Conservation (phyloP, 2,113 vertebrate species). For the Alethe castanea region DNA sequence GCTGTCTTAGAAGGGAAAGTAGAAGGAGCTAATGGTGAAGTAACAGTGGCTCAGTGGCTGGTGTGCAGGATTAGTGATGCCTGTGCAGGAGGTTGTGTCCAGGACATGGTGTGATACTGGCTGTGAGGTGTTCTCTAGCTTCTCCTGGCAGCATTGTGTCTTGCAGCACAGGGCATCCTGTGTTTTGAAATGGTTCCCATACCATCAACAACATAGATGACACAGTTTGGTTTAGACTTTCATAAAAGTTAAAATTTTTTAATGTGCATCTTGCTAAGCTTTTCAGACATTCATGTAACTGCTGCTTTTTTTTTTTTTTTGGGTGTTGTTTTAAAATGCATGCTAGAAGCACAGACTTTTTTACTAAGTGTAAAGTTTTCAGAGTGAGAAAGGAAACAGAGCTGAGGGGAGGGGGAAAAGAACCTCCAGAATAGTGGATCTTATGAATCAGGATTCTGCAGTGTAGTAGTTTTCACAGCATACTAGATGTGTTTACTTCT, state of each 20-base stretch:
- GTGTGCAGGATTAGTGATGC: background rate
- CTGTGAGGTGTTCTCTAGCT: background rate
- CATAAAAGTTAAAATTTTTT: background rate
- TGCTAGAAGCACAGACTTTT: background rate
- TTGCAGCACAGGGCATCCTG: background rate
- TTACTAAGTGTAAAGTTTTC: background rate
- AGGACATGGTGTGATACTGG: background rate
- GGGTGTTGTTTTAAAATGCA: background rate
- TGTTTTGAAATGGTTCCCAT: background rate
- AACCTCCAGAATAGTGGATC: background rate
- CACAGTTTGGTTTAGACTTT: background rate
- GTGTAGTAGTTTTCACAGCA: background rate
- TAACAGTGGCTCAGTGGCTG: accelerated
- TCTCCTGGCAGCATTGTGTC: background rate
- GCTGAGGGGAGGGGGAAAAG: too few relatives aligned
- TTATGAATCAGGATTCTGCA: background rate
- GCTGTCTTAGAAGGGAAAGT: background rate
- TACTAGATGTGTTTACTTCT: background rate
- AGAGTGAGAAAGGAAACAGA: background rate
- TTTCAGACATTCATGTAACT: background rate
- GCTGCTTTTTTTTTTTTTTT: background rate
- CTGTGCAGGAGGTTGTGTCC: background rate
- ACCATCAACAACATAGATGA: accelerated
- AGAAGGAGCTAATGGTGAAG: background rate
- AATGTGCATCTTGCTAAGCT: background rate